phyloP scores from a whole-genome alignment of 2,888 invertebrate genomes.

The Timema cristinae region DNA sequence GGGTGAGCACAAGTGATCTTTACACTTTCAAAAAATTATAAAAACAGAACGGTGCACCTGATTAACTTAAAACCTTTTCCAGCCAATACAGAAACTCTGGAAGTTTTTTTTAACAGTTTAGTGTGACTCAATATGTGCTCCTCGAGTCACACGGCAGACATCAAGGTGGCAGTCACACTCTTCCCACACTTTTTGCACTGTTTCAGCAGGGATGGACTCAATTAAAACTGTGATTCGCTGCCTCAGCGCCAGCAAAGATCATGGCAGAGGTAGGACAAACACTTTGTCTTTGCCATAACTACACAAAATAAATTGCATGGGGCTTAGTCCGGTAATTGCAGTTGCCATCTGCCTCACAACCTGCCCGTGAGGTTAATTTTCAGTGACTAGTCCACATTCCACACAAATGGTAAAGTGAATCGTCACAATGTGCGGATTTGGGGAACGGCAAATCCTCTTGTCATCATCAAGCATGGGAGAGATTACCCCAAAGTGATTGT shows the following conservation, averaged over 20 bases:
- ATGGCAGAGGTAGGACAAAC: not conserved
- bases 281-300: conserved; percentile 11
- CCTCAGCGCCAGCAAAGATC: not conserved
- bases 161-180: not conserved
- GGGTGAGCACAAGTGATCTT: too few relatives aligned
- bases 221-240: not conserved
- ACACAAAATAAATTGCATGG: not conserved
- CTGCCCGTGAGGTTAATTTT: too few relatives aligned
- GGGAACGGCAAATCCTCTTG: too few relatives aligned
- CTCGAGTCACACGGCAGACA: conserved; percentile 14
- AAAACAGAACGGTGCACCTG: too few relatives aligned
- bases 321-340: not conserved
- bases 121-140: conserved; percentile 4
- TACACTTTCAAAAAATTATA: too few relatives aligned
- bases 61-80: too few relatives aligned
- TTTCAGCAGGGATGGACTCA: conserved; percentile 12
- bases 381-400: too few relatives aligned
- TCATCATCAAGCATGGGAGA: too few relatives aligned
- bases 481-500: too few relatives aligned
- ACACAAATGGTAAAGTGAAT: too few relatives aligned
- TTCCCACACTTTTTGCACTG: conserved; percentile 12
- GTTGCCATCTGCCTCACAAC: conserved; percentile 14
- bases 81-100: not conserved
- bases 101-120: conserved; percentile 7
- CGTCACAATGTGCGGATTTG: too few relatives aligned